phyloP scores from a whole-genome alignment of 30 jellyfish, hydroid and myxozoan genomes.

The Hydra vulgaris region DNA sequence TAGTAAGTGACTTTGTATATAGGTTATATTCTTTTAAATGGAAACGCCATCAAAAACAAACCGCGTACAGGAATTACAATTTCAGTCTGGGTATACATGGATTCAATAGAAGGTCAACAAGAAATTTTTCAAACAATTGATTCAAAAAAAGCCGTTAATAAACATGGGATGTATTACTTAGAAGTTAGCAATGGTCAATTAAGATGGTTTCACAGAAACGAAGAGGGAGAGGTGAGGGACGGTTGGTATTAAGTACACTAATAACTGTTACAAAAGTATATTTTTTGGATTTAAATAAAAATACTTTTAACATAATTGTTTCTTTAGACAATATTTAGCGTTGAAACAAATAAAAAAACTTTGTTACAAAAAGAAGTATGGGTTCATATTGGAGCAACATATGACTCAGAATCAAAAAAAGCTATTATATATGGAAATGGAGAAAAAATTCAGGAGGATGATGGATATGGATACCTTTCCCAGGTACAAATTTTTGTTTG shows the following conservation, averaged over 20 bases:
- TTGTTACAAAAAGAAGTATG: conserved; percentile 69
- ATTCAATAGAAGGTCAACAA: conserved; percentile 75
- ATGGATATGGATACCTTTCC: conserved; percentile 59
- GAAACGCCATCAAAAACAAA: conserved; percentile 46
- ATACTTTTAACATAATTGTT: neutral
- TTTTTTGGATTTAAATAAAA: too few relatives aligned
- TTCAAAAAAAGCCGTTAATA: conserved; percentile 61
- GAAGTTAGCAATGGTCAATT: conserved; percentile 72
- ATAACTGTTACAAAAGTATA: too few relatives aligned
- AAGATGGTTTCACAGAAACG: conserved; percentile 87
- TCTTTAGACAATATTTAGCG: conserved; percentile 74
- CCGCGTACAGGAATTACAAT: conserved; percentile 65
- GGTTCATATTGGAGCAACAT: conserved; percentile 81
- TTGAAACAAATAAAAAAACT: conserved; percentile 47
- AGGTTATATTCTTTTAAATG: conserved; percentile 70
- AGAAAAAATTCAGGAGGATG: conserved; percentile 41
- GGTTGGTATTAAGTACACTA: too few relatives aligned
- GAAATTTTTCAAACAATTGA: conserved; percentile 79
- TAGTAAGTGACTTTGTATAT: neutral
- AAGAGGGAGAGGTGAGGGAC: conserved; percentile 59
- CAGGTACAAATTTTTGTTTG: conserved; percentile 31
- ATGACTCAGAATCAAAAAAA: conserved; percentile 36
- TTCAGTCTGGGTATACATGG: conserved; percentile 77
- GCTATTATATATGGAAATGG: conserved; percentile 66
- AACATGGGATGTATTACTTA: conserved; percentile 83